Base-by-base conservation (phyloP, 2,888 invertebrate species). In the Synanthedon myopaeformis region DNA sequence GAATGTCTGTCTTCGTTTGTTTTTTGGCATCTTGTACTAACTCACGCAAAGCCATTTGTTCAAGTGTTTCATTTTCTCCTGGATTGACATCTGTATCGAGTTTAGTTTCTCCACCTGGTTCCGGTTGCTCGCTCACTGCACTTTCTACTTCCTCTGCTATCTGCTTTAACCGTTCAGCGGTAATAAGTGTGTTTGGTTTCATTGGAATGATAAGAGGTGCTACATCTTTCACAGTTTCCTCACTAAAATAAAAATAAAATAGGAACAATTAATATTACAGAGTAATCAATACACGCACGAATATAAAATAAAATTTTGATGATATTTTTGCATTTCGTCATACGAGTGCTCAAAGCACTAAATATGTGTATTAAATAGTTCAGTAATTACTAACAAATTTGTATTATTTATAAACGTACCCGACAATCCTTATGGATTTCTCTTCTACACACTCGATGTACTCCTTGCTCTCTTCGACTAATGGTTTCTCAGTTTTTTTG, bases 401-500 rank as follows among this genome's bases (percentile, higher is more conserved):
- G 11, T 45, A n/a, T 14, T 11, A 45, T 45, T 45, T 10, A 19
- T 49, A 49, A 45, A 87, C 90, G 87, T 88, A 93, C 93, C 91
- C 91, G 52, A 92, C 86, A 42, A 94, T 84, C 90, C 93, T 93
- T 51, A 95, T 94, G 51, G 92, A 84, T 66, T 93, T 91, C 19
- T 91, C 92, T 79, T 95, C 94, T 3, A 95, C 79, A 67, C 93
- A 94, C 67, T 94, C 93, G 55, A 95, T 93, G 51, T 92, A 90
- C 66, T 95, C 93, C 62, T 88, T 90, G 63, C 88, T 89, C 55
- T 90, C 89, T 54, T 86, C 80, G n/a, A 64, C 69, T 1, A 66
- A 56, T 19, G 72, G 70, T 63, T 83, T 84, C 23, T 81, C 83
- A 42, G 69, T 68, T 65, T 85, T 86, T 59, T 82, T 85, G 0